Evolutionary conservation across 2,888 invertebrate genomes (phyloP).

Genomic region (Protonemura montana): DNA sequence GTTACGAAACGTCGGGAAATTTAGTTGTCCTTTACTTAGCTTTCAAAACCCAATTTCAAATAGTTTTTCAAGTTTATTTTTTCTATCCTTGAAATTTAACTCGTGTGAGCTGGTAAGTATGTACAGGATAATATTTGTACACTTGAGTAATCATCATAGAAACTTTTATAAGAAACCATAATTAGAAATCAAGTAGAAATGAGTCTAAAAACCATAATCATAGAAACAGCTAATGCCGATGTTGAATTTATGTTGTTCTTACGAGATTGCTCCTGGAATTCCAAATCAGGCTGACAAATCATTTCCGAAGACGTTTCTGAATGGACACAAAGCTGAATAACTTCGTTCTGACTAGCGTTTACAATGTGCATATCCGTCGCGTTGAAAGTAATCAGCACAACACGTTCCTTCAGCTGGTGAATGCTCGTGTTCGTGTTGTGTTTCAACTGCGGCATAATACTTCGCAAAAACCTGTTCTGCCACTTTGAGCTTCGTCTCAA

Average conservation of each 20-base stretch:
- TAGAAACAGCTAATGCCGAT: no score
- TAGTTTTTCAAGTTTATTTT: no score
- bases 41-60: no score
- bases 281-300: conserved; percentile 77
- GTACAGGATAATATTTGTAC: no score
- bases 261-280: conserved; percentile 73
- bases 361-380: conserved; percentile 76
- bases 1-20: no score
- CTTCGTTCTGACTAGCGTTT: conserved; percentile 80
- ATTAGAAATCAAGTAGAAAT: no score
- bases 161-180: no score
- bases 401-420: conserved; percentile 68
- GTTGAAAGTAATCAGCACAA: conserved; percentile 81
- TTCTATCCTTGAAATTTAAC: no score
- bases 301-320: conserved; percentile 58
- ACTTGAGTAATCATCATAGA: no score
- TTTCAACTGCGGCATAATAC: conserved; percentile 22
- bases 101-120: no score
- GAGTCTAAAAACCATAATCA: no score
- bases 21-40: no score
- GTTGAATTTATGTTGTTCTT: conserved; percentile 48
- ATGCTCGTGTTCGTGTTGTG: conserved; percentile 34
- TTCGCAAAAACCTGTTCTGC: conserved; percentile 24
- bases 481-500: conserved; percentile 30
- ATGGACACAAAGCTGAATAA: conserved; percentile 73